phyloP scores from a whole-genome alignment of 2,797 vertebrate species.

The Champsocephalus gunnari region DNA sequence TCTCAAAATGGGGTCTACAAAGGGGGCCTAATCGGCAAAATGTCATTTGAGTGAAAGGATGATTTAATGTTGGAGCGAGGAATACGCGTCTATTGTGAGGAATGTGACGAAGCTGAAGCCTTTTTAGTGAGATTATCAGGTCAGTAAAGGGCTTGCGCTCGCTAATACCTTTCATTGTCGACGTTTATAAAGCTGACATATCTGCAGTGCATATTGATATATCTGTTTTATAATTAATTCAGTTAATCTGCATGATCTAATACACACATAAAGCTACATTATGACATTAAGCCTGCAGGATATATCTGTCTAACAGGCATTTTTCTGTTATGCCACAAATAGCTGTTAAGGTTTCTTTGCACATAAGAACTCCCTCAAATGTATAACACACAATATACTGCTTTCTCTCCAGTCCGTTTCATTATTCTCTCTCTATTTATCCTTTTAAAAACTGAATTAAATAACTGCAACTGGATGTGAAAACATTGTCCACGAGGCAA shows the following conservation, averaged over 20 bases:
- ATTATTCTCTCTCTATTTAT: conserved; percentile 71
- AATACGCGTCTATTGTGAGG: conserved; percentile 46
- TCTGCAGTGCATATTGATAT: conserved; percentile 48
- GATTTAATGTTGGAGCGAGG: conserved; percentile 36
- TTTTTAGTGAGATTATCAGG: conserved; percentile 67
- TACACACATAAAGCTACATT: conserved; percentile 24
- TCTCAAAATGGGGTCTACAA: conserved; percentile 25
- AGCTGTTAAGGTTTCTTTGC: conserved; percentile 32
- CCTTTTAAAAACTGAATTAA: conserved; percentile 63
- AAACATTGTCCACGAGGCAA: conserved; percentile 71
- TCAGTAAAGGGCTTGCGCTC: conserved; percentile 54
- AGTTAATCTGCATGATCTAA: conserved; percentile 42
- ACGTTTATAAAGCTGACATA: conserved; percentile 66
- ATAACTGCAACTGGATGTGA: conserved; percentile 68
- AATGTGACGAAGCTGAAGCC: conserved; percentile 47
- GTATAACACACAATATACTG: conserved; percentile 44
- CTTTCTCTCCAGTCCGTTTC: conserved; percentile 58
- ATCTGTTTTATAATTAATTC: conserved; percentile 68
- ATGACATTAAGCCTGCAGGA: conserved; percentile 23
- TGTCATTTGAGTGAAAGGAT: background rate
- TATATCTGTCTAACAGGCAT: conserved; percentile 30
- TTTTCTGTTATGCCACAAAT: conserved; percentile 16
- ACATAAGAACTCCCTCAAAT: too few species aligned
- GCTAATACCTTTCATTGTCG: conserved; percentile 73
- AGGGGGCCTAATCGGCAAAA: conserved; percentile 17